phyloP scores from a whole-genome alignment of 2,113 vertebrate species.

The Chamaea fasciata region DNA sequence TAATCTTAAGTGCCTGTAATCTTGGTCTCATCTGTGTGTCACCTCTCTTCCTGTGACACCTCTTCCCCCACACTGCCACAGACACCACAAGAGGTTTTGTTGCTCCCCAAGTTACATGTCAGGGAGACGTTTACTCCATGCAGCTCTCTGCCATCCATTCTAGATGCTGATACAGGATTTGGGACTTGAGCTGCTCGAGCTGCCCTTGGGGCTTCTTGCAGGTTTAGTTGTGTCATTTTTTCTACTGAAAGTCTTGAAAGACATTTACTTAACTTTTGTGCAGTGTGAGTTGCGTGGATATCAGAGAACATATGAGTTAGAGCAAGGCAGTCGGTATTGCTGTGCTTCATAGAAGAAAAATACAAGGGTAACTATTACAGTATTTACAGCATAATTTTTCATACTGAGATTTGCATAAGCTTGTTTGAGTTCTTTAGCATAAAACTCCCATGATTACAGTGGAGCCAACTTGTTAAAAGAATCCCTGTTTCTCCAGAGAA shows the following conservation, averaged over 20 bases:
- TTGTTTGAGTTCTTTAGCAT: constrained; percentile 7
- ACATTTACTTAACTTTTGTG: not conserved
- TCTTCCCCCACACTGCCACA: not conserved
- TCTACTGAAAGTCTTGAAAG: not conserved
- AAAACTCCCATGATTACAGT: not conserved
- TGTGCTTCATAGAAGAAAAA: not conserved
- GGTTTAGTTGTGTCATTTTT: not conserved
- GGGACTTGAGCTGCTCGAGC: not conserved
- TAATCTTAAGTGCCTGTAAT: not conserved
- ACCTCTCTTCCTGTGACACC: constrained; percentile 42
- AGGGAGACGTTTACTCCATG: not conserved
- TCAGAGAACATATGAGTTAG: not conserved
- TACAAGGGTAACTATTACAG: not conserved
- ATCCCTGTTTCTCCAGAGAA: not conserved
- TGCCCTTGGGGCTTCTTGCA: not conserved
- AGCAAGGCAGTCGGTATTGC: not conserved
- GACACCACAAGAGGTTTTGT: constrained; percentile 35
- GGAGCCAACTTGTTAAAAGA: not conserved
- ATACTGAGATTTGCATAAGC: not conserved
- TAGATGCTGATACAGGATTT: not conserved
- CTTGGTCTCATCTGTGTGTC: constrained; percentile 45
- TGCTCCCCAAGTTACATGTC: not conserved
- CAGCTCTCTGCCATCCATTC: not conserved
- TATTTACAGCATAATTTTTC: constrained; percentile 21
- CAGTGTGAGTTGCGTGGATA: not conserved